phyloP scores from a whole-genome alignment of 2,113 vertebrate genomes.

The rat (Rattus norvegicus) region GRCr8 NC_086039.1:130589501-130590000 shows the following conservation, averaged over 20 bases:
- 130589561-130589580: too few species aligned
- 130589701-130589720: neutral
- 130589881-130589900: neutral
- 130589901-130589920: neutral
- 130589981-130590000: neutral
- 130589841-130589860: neutral
- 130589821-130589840: neutral
- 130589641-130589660: too few species aligned
- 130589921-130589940: neutral
- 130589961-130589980: neutral
- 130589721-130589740: neutral
- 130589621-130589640: too few species aligned
- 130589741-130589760: neutral
- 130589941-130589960: too few species aligned
- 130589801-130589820: neutral
- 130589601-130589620: too few species aligned
- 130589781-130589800: neutral
- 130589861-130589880: neutral
- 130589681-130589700: too few species aligned
- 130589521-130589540: too few species aligned
- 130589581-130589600: too few species aligned
- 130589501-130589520: too few species aligned
- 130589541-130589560: too few species aligned
- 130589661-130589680: too few species aligned
- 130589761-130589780: neutral